phyloP scores from a whole-genome alignment of 2,797 vertebrate genomes.

The Cuniculus paca region DNA sequence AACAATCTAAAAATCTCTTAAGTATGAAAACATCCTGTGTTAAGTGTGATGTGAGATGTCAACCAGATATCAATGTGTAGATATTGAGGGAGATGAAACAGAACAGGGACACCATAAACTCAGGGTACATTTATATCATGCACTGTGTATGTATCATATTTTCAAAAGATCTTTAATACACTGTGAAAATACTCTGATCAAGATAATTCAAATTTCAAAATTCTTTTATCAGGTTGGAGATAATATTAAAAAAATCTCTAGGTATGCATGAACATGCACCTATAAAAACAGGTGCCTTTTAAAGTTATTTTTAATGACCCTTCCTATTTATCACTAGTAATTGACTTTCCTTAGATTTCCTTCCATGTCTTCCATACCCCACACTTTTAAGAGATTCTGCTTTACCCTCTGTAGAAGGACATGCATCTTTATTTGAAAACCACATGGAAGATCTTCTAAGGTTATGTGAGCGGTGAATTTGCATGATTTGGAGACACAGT shows the following conservation, averaged over 20 bases:
- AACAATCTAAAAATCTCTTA: background rate
- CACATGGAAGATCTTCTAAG: background rate
- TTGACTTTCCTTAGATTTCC: background rate
- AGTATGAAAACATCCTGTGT: background rate
- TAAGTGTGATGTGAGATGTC: background rate
- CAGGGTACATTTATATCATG: background rate
- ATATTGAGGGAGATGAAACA: background rate
- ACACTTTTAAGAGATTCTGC: background rate
- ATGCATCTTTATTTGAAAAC: background rate
- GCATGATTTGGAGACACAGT: background rate
- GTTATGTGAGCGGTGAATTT: background rate
- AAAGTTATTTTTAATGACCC: background rate
- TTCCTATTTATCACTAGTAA: background rate
- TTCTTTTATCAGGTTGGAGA: background rate
- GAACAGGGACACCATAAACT: background rate
- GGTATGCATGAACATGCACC: background rate
- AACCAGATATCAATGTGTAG: background rate
- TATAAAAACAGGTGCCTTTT: background rate
- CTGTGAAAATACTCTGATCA: background rate
- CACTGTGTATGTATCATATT: background rate
- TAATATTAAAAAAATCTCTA: constrained; percentile 12
- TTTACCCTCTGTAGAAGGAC: background rate
- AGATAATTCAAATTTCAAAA: constrained; percentile 29
- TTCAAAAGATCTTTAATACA: constrained; percentile 29
- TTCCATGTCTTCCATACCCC: background rate